Base-by-base conservation (phyloP, 2,113 vertebrate genomes). In the Myxocyprinus asiaticus region DNA sequence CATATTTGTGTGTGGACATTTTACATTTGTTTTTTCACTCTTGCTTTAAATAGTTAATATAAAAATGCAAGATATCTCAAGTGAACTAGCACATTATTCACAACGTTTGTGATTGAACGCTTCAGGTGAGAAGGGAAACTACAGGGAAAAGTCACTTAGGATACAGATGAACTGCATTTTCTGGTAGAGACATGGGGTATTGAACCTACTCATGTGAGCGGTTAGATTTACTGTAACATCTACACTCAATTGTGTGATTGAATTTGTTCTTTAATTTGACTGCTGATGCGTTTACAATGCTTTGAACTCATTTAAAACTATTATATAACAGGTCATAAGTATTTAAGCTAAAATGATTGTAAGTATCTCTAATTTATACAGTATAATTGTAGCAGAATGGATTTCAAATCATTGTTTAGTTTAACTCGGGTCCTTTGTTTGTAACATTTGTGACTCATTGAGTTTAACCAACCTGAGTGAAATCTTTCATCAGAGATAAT, bases 71-170 rank as follows among this genome's bases (percentile, higher is more conserved):
- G 11, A 15, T 42, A 12, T 48, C 48, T 70, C 50, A 53, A 55
- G 15, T 55, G 42, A 71, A 58, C 53, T 45, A 56, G 53, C 67
- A 71, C 17, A 50, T 69, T 72, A 45, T 59, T 73, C 55, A 45
- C 45, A 75, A 50, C 14, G 59, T 63, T 51, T 75, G 59, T 74
- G 58, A 74, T 6, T 7, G 58, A 45, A 62, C 11, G 58, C 5
- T 47, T 48, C 11, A n/a, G 14, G 44, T 58, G 59, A 63, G 22
- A 33, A 33, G 22, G 22, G 33, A 33, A 50, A 45, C 6, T 71
- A 58, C 53, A 45, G 69, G 51, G 55, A 59, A 33, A 33, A 45
- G 44, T 15, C 15, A n/a, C n/a, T 58, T n/a, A 12, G 7, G 6
- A n/a, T 14, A n/a, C 12, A 56, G 3, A 10, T n/a, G n/a, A n/a